These are phyloP conservation scores for Drosophila trapezifrons DNA, from an alignment of 1,140 invertebrate species.

Conservation along the genomic window DNA sequence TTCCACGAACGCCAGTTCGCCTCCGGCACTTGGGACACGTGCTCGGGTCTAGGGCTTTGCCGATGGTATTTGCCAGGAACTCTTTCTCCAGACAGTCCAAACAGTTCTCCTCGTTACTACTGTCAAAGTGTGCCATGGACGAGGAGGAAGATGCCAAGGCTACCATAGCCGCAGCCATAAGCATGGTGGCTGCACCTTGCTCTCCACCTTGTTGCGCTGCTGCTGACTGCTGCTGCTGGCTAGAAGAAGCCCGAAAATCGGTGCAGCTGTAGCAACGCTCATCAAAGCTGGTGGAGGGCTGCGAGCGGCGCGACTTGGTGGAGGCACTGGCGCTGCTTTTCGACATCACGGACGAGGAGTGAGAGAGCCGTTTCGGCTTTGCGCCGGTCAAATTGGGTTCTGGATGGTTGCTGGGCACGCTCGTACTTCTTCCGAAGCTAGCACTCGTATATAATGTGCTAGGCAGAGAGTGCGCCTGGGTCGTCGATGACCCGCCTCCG, in stretches of 20 bases:
- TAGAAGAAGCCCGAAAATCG: constrained; percentile 58
- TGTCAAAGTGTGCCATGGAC: constrained; percentile 55
- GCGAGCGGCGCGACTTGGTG: constrained; percentile 70
- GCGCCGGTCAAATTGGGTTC: constrained; percentile 75
- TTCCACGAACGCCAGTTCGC: constrained; percentile 45
- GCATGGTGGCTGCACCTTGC: constrained; percentile 53
- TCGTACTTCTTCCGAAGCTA: constrained; percentile 66
- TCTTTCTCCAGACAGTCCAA: constrained; percentile 82
- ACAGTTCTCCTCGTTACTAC: constrained; percentile 72
- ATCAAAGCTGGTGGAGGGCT: constrained; percentile 66
- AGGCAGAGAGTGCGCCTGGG: constrained; percentile 67
- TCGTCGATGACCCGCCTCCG: neutral
- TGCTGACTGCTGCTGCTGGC: constrained; percentile 18
- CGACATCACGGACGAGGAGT: constrained; percentile 72
- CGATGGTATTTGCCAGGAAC: constrained; percentile 79
- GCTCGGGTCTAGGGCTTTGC: constrained; percentile 66
- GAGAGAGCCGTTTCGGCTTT: constrained; percentile 75
- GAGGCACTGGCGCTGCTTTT: constrained; percentile 60
- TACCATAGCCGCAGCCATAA: constrained; percentile 59
- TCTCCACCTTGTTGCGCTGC: constrained; percentile 3
- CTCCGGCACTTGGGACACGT: constrained; percentile 71
- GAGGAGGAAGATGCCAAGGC: constrained; percentile 52
- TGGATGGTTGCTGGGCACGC: constrained; percentile 52
- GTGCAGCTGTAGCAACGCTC: constrained; percentile 80
- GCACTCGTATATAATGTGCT: constrained; percentile 53